These are phyloP conservation scores for Platichthys stellatus DNA, from an alignment of 2,113 vertebrate genomes.

Conservation along the genomic window DNA sequence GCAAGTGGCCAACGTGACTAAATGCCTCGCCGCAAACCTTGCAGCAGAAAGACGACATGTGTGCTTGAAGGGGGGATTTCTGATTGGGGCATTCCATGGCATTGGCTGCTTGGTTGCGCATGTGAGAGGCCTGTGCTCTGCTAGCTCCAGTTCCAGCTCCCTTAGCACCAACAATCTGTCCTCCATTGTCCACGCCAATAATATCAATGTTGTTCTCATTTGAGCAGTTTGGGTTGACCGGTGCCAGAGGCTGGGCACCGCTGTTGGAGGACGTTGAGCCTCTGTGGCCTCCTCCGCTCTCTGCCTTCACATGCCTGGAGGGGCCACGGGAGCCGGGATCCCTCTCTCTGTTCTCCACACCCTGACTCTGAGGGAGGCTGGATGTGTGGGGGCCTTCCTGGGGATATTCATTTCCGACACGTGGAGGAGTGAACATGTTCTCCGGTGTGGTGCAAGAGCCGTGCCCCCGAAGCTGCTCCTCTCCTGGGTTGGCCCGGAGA, in stretches of 20 bases:
- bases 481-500: constrained; percentile 63
- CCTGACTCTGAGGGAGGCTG: constrained; percentile 71
- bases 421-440: constrained; percentile 74
- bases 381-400: constrained; percentile 76
- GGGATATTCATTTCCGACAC: constrained; percentile 71
- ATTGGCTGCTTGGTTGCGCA: constrained; percentile 70
- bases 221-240: constrained; percentile 80
- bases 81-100: constrained; percentile 71
- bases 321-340: constrained; percentile 64
- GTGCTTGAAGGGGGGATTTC: constrained; percentile 74
- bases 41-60: constrained; percentile 78
- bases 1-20: constrained; percentile 76
- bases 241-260: constrained; percentile 70
- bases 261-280: constrained; percentile 65
- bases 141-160: constrained; percentile 57
- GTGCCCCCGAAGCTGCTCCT: constrained; percentile 68
- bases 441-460: constrained; percentile 73
- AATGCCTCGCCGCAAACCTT: constrained; percentile 79
- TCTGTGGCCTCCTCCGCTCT: constrained; percentile 67
- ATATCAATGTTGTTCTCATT: constrained; percentile 82
- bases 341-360: constrained; percentile 77
- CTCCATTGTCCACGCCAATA: constrained; percentile 74
- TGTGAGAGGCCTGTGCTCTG: constrained; percentile 69
- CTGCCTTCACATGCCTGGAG: constrained; percentile 73
- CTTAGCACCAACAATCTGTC: constrained; percentile 75